Base-by-base conservation (phyloP, 2,113 vertebrate species). In the Platysteira castanea region DNA sequence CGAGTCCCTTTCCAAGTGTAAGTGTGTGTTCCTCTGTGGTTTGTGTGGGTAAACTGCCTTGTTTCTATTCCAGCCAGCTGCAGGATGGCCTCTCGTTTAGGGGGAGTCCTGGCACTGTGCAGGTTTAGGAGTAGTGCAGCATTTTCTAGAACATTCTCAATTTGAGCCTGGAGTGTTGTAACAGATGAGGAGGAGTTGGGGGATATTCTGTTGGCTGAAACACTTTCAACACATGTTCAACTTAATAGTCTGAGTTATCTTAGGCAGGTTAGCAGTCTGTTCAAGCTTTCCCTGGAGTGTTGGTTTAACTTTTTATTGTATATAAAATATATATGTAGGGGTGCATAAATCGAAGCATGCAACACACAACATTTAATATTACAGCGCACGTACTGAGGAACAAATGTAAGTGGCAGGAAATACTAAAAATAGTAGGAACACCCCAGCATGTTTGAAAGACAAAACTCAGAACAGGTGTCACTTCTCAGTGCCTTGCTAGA, bases 1-100 rank as follows among this genome's bases (percentile, higher is more conserved):
- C 1, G 98, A 98, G 63, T 93, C 97, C 17, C 97, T 98, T 23
- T 37, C 81, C 5, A 98, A 96, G 79, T 69, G 99, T 99, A 98
- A 95, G 99, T 94, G 39, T 10, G 2, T 60, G 84, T 87, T 90
- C 65, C 39, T 87, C 64, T 11, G 33, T 65, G 33, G 39, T 20
- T 79, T 76, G 2, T 61, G 18, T 26, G 83, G 81, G 20, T 69
- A 56, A 89, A 73, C 46, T 47, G 33, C 42, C 31, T 41, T 54
- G 18, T 3, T 53, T 65, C 52, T 30, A 2, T 39, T 85, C 63
- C 49, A 90, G 53, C 31, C 56, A 47, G 52, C 37, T 71, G 23
- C 53, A 67, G 68, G 27, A 10, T 33, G 20, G 42, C 21, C n/a
- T 31, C 56, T 46, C 9, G 8, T 50, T 65, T 28, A 85, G 64